Conservation (phyloP, 2,113 vertebrate species). For the Canis aureus region DNA sequence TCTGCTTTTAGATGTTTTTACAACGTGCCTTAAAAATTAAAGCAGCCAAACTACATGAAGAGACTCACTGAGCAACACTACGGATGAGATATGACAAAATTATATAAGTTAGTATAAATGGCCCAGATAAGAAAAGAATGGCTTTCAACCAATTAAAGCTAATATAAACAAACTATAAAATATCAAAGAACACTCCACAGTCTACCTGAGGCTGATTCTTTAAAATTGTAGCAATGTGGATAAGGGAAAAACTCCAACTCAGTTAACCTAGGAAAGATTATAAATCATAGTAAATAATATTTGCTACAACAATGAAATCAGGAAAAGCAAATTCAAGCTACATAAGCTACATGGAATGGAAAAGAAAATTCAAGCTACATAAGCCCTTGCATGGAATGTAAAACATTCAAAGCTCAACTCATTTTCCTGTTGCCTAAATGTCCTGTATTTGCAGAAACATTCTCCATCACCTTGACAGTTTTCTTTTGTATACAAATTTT, state of each 20-base stretch:
- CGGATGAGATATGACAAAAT: background rate
- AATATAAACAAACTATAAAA: constrained; percentile 67
- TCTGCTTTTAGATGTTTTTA: background rate
- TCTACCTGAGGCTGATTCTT: background rate
- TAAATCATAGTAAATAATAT: constrained; percentile 71
- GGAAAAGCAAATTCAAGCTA: constrained; percentile 71
- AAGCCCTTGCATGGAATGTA: constrained; percentile 68
- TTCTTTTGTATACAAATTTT: constrained; percentile 85
- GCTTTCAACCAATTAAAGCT: constrained; percentile 58
- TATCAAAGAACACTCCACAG: constrained; percentile 38
- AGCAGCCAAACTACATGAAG: background rate
- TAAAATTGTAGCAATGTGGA: constrained; percentile 53
- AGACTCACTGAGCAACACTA: background rate
- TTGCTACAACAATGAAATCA: constrained; percentile 73
- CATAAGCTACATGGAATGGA: constrained; percentile 68
- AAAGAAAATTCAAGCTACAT: constrained; percentile 75
- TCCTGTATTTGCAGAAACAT: constrained; percentile 80
- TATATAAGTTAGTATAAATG: background rate
- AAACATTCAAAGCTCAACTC: constrained; percentile 75
- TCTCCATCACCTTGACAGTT: constrained; percentile 87
- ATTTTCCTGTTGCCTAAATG: constrained; percentile 80
- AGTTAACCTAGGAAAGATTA: constrained; percentile 70
- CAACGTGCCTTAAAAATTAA: constrained; percentile 3
- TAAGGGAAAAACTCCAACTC: constrained; percentile 55
- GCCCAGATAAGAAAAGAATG: constrained; percentile 30